Evolutionary conservation across 2,113 vertebrate species (phyloP).

Genomic region (Ciconia stormi): DNA sequence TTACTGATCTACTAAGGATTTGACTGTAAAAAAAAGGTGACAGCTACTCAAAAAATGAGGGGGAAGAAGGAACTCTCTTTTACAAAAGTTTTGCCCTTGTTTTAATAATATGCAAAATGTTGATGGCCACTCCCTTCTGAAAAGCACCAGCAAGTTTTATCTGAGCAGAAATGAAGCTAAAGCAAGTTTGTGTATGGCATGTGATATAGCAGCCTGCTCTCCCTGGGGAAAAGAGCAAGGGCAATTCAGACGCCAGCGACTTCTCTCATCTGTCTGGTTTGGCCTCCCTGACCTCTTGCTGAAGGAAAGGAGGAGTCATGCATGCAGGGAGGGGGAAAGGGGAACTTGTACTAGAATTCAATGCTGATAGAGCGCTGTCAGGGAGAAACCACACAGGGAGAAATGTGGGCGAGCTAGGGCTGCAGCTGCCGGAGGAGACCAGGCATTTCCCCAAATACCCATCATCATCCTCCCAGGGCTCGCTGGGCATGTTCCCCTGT

Average conservation of each 20-base stretch:
- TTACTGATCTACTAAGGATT: background rate
- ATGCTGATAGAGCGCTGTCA: background rate
- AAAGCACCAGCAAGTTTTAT: background rate
- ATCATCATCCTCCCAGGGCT: background rate
- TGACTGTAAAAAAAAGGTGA: background rate
- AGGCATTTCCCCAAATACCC: background rate
- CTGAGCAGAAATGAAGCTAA: background rate
- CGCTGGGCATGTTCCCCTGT: accelerated
- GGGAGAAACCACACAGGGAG: background rate
- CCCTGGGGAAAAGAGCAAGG: background rate
- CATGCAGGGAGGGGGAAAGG: accelerated
- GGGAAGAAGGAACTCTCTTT: background rate
- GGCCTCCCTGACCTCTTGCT: background rate
- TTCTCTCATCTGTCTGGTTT: background rate
- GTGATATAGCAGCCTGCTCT: background rate
- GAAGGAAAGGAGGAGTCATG: background rate
- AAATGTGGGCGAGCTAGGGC: background rate
- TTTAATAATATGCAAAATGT: background rate
- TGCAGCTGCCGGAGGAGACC: background rate
- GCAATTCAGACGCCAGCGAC: background rate
- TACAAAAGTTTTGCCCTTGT: background rate
- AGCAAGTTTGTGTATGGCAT: background rate
- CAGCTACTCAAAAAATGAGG: background rate
- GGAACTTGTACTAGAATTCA: background rate
- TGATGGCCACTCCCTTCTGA: background rate